Percentiles rank a stretch among this genome's conserved stretches.
These are phyloP conservation scores for Piprites chloris DNA, from an alignment of 2,113 vertebrate genomes.

Conservation along the genomic window DNA sequence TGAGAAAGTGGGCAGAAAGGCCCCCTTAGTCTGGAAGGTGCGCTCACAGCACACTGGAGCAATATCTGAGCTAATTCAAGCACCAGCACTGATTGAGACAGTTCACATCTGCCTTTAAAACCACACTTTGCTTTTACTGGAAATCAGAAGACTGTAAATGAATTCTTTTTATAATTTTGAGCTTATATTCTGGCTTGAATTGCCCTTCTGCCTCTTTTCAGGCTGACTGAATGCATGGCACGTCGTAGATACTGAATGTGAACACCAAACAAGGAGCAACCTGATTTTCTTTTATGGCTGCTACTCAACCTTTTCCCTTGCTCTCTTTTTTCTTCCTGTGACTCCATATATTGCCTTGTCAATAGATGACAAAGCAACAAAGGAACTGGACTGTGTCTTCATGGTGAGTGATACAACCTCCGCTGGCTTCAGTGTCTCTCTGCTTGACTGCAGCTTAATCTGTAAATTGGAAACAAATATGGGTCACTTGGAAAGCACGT, in stretches of 20 bases:
- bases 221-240: not conserved
- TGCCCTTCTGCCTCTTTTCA: not conserved
- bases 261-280: not conserved
- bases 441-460: slow-evolving; percentile 67
- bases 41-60: not conserved
- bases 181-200: not conserved
- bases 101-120: not conserved
- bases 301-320: slow-evolving; percentile 74
- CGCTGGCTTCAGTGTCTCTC: slow-evolving; percentile 68
- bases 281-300: not conserved
- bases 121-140: not conserved
- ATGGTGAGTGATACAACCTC: slow-evolving; percentile 70
- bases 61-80: not conserved
- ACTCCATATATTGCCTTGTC: slow-evolving; percentile 83
- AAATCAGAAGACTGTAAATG: not conserved
- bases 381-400: slow-evolving; percentile 66
- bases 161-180: not conserved
- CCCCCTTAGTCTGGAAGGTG: not conserved
- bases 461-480: slow-evolving; percentile 49
- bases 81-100: not conserved
- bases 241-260: rapidly evolving
- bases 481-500: not conserved
- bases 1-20: not conserved
- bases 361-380: slow-evolving; percentile 82
- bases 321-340: slow-evolving; percentile 56